Conservation (phyloP, 2,888 invertebrate species). For the Anthoptus insignis region DNA sequence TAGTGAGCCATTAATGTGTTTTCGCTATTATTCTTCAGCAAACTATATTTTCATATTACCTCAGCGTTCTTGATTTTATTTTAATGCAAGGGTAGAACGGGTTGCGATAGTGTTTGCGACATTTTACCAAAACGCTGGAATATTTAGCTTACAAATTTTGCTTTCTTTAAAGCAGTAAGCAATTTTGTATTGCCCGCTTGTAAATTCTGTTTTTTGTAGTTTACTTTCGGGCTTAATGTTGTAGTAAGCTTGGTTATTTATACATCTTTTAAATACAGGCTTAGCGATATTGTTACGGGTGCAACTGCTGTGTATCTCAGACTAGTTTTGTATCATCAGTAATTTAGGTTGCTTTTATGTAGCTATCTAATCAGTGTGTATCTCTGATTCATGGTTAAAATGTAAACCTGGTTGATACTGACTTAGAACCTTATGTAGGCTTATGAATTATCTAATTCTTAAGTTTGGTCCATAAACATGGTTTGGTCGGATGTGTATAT, state of each 20-base stretch:
- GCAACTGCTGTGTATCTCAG: neutral
- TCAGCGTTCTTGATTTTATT: conserved; percentile 23
- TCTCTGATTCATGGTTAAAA: too few relatives aligned
- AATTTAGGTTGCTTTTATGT: too few relatives aligned
- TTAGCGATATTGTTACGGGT: conserved; percentile 3
- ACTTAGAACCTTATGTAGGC: too few relatives aligned
- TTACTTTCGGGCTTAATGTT: conserved; percentile 3
- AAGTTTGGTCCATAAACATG: too few relatives aligned
- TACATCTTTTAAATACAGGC: conserved; percentile 4
- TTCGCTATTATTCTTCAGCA: too few relatives aligned
- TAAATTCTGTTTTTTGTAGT: conserved; percentile 7
- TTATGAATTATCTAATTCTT: too few relatives aligned
- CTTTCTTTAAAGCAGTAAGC: conserved; percentile 10
- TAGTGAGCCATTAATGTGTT: too few relatives aligned
- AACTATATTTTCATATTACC: conserved; percentile 41
- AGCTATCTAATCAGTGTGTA: too few relatives aligned
- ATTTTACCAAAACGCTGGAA: conserved; percentile 26
- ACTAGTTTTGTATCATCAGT: too few relatives aligned
- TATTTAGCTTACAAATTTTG: conserved; percentile 13
- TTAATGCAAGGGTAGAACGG: conserved; percentile 10
- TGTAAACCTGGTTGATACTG: too few relatives aligned
- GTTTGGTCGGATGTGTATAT: too few relatives aligned
- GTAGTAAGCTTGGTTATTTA: conserved; percentile 13
- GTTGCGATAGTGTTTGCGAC: conserved; percentile 16
- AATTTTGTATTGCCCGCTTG: conserved; percentile 1